Conservation (phyloP, 1,140 invertebrate species). For the Coenobita brevimanus region DNA sequence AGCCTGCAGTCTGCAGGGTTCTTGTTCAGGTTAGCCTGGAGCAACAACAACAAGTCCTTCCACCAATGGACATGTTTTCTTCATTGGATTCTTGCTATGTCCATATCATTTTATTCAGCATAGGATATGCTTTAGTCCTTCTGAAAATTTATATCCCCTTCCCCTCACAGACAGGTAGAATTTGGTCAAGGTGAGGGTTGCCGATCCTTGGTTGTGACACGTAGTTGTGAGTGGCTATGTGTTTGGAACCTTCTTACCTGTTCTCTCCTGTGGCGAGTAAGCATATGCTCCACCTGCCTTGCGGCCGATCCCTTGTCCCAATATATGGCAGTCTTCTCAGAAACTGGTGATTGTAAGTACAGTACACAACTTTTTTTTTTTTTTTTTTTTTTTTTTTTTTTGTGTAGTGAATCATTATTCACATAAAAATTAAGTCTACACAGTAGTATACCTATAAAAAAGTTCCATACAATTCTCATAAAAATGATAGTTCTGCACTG, state of each 20-base stretch:
- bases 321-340: constrained; percentile 81
- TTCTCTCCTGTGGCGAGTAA: constrained; percentile 78
- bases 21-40: too few species aligned
- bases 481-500: too few species aligned
- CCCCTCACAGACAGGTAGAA: constrained; percentile 75
- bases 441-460: too few species aligned
- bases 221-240: constrained; percentile 77
- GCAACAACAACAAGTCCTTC: too few species aligned
- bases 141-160: not conserved
- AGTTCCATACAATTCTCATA: too few species aligned
- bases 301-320: constrained; percentile 78
- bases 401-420: too few species aligned
- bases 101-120: not conserved
- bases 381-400: not conserved
- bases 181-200: constrained; percentile 79
- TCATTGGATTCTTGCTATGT: too few species aligned
- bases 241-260: constrained; percentile 85
- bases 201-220: constrained; percentile 80
- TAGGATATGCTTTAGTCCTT: not conserved
- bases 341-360: constrained; percentile 57
- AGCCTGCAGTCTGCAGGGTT: too few species aligned
- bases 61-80: too few species aligned
- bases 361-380: not conserved
- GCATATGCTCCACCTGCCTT: constrained; percentile 76
- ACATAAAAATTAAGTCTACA: too few species aligned